These are phyloP conservation scores for Marcusenius ussheri DNA, from an alignment of 2,113 vertebrate species.

Conservation along the genomic window DNA sequence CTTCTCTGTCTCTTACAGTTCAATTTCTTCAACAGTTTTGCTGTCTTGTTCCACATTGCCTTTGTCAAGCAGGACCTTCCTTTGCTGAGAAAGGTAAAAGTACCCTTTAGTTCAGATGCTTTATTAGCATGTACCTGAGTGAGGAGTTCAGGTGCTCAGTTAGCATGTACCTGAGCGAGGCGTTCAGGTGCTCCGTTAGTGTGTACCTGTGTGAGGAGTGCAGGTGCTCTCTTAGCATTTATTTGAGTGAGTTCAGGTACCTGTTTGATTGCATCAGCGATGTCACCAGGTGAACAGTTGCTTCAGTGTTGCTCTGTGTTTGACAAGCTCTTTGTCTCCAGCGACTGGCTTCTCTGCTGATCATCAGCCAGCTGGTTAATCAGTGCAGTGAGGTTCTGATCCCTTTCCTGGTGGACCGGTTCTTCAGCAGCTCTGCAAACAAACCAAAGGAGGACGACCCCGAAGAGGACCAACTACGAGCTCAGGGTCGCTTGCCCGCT, in stretches of 20 bases:
- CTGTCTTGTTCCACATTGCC: conserved; percentile 71
- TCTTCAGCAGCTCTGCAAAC: conserved; percentile 47
- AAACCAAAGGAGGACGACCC: conserved; percentile 54
- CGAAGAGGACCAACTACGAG: conserved; percentile 59
- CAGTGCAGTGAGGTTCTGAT: conserved; percentile 65
- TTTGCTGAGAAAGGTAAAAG: conserved; percentile 65
- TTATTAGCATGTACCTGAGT: background rate
- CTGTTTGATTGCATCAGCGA: background rate
- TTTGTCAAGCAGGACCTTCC: conserved; percentile 67
- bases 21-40: conserved; percentile 72
- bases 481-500: conserved; percentile 49
- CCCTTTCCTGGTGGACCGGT: conserved; percentile 60
- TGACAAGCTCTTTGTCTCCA: conserved; percentile 23
- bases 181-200: background rate
- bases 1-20: conserved; percentile 50
- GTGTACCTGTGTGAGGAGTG: background rate
- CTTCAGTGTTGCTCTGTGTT: background rate
- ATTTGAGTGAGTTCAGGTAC: background rate
- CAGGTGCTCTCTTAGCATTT: too few species aligned
- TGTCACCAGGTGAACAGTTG: background rate
- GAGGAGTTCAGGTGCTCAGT: background rate
- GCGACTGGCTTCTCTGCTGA: conserved; percentile 64
- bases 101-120: background rate
- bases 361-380: conserved; percentile 63
- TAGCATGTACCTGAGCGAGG: background rate